Conservation (phyloP, 2,888 invertebrate genomes). For the Furcula furcula region DNA sequence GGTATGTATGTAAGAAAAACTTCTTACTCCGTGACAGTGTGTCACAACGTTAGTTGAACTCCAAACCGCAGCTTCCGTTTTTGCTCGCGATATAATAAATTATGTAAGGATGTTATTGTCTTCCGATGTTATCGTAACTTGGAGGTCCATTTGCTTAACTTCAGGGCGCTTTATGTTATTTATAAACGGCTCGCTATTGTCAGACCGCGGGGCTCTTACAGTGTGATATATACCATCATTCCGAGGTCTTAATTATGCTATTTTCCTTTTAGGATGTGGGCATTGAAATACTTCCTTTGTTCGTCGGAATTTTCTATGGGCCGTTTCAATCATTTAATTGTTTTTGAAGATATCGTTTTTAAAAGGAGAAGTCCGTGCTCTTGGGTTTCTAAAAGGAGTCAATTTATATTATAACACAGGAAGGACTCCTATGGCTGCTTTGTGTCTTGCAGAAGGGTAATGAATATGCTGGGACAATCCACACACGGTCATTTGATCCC, state of each 20-base stretch:
- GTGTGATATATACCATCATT: slow-evolving; percentile 23
- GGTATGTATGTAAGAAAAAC: too few species aligned
- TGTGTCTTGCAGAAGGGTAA: too few species aligned
- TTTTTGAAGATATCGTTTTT: too few species aligned
- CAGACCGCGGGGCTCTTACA: slow-evolving; percentile 11
- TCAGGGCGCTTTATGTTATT: slow-evolving; percentile 43
- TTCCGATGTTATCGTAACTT: slow-evolving; percentile 63
- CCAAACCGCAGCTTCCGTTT: slow-evolving; percentile 46
- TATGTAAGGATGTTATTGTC: slow-evolving; percentile 69
- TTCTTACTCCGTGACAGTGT: slow-evolving; percentile 16
- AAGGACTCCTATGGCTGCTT: too few species aligned
- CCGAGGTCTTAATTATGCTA: slow-evolving; percentile 28
- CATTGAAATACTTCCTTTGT: slow-evolving; percentile 22
- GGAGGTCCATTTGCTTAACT: slow-evolving; percentile 44
- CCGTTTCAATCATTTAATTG: too few species aligned
- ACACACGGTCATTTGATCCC: too few species aligned
- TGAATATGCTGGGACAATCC: too few species aligned
- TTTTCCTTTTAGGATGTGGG: slow-evolving; percentile 11
- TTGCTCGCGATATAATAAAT: slow-evolving; percentile 68
- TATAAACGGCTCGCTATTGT: slow-evolving; percentile 42
- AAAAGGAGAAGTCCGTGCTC: too few species aligned
- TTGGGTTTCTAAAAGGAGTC: too few species aligned
- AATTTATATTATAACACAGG: too few species aligned
- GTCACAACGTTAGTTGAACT: slow-evolving; percentile 20
- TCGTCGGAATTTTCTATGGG: too few species aligned